Evolutionary conservation across 2,113 vertebrate genomes (phyloP).

Genomic region (Mellivora capensis): DNA sequence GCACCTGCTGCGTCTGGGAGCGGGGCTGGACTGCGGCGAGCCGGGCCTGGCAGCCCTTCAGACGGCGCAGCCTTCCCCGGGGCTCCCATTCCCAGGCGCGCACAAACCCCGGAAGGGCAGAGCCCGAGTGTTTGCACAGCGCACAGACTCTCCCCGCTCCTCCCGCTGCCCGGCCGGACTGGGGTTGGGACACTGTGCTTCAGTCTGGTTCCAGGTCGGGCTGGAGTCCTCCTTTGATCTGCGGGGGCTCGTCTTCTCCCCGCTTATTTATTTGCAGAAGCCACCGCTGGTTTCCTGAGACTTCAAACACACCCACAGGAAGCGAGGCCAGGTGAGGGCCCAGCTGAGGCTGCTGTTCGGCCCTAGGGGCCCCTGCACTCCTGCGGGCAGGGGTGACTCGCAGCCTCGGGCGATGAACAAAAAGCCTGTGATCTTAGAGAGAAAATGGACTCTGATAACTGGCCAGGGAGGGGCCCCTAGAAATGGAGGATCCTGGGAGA

Average conservation of each 20-base stretch:
- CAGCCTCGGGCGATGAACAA: not conserved
- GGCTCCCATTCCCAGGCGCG: not conserved
- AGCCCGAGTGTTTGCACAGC: not conserved
- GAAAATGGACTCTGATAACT: constrained; percentile 63
- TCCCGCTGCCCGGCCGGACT: not conserved
- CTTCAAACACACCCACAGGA: constrained; percentile 55
- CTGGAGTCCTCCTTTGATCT: constrained; percentile 47
- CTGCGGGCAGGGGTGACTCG: not conserved
- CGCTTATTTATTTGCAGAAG: constrained; percentile 57
- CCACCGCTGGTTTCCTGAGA: not conserved
- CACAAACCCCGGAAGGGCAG: constrained; percentile 56
- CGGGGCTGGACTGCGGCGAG: not conserved
- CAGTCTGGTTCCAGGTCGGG: not conserved
- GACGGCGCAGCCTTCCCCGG: not conserved
- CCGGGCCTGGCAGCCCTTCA: constrained; percentile 42
- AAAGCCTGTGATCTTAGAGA: constrained; percentile 65
- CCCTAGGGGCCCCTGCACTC: not conserved
- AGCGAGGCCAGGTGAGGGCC: not conserved
- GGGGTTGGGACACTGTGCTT: not conserved
- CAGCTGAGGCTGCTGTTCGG: not conserved
- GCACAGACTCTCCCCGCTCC: not conserved
- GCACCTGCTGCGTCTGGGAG: not conserved
- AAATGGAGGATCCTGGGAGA: not conserved
- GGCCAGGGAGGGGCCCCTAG: not conserved
- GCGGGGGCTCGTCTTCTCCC: not conserved